Evolutionary conservation across 1,140 invertebrate species (phyloP), one percentile per base, ranked within the genome.

Genomic region (Agrilus planipennis): DNA sequence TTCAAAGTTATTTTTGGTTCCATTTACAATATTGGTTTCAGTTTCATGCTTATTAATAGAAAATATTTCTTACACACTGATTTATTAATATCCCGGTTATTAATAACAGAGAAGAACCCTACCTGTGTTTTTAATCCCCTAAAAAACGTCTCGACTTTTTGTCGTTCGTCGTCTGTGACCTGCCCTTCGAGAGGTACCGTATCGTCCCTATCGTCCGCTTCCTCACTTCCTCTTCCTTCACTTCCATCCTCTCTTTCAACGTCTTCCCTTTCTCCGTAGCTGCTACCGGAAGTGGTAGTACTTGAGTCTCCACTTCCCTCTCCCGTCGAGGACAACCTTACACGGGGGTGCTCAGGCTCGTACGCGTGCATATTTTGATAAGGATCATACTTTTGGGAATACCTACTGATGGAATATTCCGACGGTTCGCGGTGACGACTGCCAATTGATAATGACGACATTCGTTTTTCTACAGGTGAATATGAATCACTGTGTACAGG

Each of bases 61-160:
- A n/a, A n/a, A n/a, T n/a, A n/a, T n/a, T n/a, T n/a, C n/a, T n/a
- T n/a, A n/a, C n/a, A n/a, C n/a, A n/a, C n/a, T n/a, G n/a, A n/a
- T n/a, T n/a, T n/a, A n/a, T n/a, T n/a, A n/a, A n/a, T n/a, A n/a
- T n/a, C n/a, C n/a, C n/a, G n/a, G n/a, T n/a, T n/a, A n/a, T n/a
- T n/a, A n/a, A n/a, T n/a, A n/a, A n/a, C n/a, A 31, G 15, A 14
- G 9, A 31, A 11, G 15, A 31, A 31, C 72, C 61, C 47, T 53
- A 73, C 71, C 54, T 81, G 76, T 0, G 83, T 84, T 54, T 84
- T 84, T 38, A 87, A 70, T 27, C 83, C 83, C 19, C 73, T 69
- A 51, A 85, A 86, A 54, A 86, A 86, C 28, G 77, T 76, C 60
- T 89, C 84, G 39, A 88, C 73, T 60, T 86, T 81, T 14, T 73